These are phyloP conservation scores for Chesias legatella DNA, from an alignment of 2,888 invertebrate species.

Conservation along the genomic window DNA sequence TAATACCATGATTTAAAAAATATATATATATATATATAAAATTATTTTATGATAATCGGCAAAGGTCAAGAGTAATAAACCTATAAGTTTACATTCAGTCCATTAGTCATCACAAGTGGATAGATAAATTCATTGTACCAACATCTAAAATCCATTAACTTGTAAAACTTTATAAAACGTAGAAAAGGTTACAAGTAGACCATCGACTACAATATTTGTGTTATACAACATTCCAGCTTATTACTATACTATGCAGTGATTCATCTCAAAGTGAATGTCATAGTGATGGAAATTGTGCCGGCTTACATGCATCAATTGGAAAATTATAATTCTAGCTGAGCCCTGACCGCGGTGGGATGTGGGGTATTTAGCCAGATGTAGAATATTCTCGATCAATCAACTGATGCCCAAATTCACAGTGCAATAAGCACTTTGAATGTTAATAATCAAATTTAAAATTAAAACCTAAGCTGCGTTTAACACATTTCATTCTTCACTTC, in stretches of 20 bases:
- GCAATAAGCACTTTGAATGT: conserved; percentile 9
- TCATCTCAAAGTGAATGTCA: background rate
- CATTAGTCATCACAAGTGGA: conserved; percentile 55
- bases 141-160: conserved; percentile 56
- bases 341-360: conserved; percentile 18
- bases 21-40: conserved; percentile 57
- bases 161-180: conserved; percentile 27
- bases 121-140: conserved; percentile 54
- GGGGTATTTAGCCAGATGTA: conserved; percentile 16
- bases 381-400: conserved; percentile 19
- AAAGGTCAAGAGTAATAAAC: conserved; percentile 22
- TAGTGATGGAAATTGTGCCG: conserved; percentile 14
- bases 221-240: conserved; percentile 1
- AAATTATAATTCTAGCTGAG: conserved; percentile 2
- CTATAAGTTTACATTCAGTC: conserved; percentile 58
- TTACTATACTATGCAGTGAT: background rate
- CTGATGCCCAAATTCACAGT: conserved; percentile 17
- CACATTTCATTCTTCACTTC: conserved; percentile 28
- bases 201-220: conserved; percentile 1
- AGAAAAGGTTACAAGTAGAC: conserved; percentile 18
- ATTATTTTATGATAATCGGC: conserved; percentile 4
- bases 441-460: conserved; percentile 10
- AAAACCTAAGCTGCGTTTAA: conserved; percentile 12
- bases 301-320: conserved; percentile 1
- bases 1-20: conserved; percentile 45